Percentiles rank a stretch among this genome's conserved stretches.
Evolutionary conservation across 2,113 vertebrate genomes (phyloP).

Genomic region (Numenius arquata): DNA sequence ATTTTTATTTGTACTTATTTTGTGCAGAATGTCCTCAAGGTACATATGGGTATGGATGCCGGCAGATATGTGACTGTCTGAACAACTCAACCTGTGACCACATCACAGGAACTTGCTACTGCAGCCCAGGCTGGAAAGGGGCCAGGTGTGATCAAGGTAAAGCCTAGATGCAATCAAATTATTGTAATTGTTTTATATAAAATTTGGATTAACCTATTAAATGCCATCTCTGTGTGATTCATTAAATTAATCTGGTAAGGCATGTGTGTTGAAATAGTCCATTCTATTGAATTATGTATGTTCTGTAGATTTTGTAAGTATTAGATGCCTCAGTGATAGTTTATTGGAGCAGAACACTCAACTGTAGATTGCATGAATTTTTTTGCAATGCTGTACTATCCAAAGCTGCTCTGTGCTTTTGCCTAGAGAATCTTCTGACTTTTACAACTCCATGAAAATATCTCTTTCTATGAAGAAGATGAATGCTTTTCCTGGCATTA

Average conservation of each 20-base stretch:
- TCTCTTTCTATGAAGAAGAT: not conserved
- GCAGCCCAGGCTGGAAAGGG: slow-evolving; percentile 95
- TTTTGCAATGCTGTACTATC: not conserved
- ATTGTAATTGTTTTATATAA: not conserved
- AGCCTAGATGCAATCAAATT: not conserved
- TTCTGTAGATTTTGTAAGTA: not conserved
- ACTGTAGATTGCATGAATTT: not conserved
- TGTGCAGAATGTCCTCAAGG: slow-evolving; percentile 87
- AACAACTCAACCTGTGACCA: slow-evolving; percentile 98
- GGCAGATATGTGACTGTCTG: slow-evolving; percentile 93
- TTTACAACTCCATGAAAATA: not conserved
- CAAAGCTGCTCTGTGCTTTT: not conserved
- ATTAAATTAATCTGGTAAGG: not conserved
- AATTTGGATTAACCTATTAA: not conserved
- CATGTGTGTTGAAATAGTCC: not conserved
- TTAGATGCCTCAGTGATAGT: not conserved
- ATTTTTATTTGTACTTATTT: not conserved
- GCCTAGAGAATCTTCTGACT: not conserved
- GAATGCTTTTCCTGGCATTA: not conserved
- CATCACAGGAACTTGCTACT: slow-evolving; percentile 95
- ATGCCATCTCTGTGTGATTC: not conserved
- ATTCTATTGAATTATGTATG: not conserved
- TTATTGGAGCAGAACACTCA: not conserved
- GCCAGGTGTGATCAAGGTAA: slow-evolving; percentile 95
- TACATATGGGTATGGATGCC: slow-evolving; percentile 92